Percentiles rank a stretch among this genome's conserved stretches.
These are phyloP conservation scores for Lepidocyrtinus sp. DNA, from an alignment of 2,888 invertebrate genomes.

Conservation along the genomic window DNA sequence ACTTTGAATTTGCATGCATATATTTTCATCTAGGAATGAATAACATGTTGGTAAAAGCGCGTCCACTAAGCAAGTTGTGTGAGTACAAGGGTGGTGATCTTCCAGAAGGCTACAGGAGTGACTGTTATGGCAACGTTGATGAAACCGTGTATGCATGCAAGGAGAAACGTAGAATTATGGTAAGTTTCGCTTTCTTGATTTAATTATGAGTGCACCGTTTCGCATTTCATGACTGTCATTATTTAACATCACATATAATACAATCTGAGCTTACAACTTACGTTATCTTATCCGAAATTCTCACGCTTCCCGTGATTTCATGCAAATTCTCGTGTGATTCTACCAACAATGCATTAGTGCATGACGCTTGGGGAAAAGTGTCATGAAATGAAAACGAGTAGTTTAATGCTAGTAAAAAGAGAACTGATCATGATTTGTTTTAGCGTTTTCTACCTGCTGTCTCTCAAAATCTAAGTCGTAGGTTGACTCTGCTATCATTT, in stretches of 20 bases:
- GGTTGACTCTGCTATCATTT: too few species aligned
- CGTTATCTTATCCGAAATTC: background rate
- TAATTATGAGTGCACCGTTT: background rate
- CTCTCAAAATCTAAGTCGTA: too few species aligned
- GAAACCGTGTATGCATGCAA: constrained; percentile 86
- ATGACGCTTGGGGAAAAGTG: too few species aligned
- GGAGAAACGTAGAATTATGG: constrained; percentile 86
- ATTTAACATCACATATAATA: background rate
- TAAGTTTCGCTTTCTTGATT: constrained; percentile 71
- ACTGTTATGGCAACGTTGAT: constrained; percentile 86
- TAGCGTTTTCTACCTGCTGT: too few species aligned
- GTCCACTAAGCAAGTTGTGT: constrained; percentile 81
- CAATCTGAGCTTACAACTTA: too few species aligned
- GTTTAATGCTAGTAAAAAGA: too few species aligned
- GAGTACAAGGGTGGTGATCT: constrained; percentile 80
- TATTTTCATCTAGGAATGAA: constrained; percentile 66
- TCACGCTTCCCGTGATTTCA: constrained; percentile 18
- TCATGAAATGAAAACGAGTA: too few species aligned
- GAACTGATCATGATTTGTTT: too few species aligned
- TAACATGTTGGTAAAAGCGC: constrained; percentile 72
- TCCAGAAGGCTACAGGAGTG: constrained; percentile 83
- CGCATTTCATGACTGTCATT: background rate
- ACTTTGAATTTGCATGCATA: too few species aligned
- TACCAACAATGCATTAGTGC: too few species aligned
- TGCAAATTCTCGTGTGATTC: background rate